Base-by-base conservation (phyloP, 2,113 vertebrate species). In the Speoplatyrhinus poulsoni region DNA sequence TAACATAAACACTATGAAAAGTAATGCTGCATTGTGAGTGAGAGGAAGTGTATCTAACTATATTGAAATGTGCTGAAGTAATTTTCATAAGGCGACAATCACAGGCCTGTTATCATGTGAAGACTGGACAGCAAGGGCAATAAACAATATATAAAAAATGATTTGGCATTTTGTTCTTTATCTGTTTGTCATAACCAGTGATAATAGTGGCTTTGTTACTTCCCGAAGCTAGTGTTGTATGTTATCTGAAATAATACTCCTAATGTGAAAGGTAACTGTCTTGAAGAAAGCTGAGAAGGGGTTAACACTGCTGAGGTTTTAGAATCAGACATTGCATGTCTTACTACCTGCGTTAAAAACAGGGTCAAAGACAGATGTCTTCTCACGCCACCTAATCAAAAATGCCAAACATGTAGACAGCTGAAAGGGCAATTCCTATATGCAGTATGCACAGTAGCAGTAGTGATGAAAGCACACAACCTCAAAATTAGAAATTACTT, bases 361-460 rank as follows among this genome's bases (percentile, higher is more conserved):
- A 69, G 57, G 59, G 65, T 67, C 79, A 81, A 66, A 79, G 65
- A 69, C 79, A 81, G 69, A 79, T 76, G 69, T 16, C 54, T 33
- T 36, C 49, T 48, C 65, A 9, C 65, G 54, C 48, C 48, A 41
- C 55, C 57, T 11, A 33, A 53, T 48, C 12, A 57, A 58, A 80
- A 59, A 55, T 50, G 9, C 53, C n/a, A 67, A 41, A 6, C 3
- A 3, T 1, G 33, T 32, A 54, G 16, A 10, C 16, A 46, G 9
- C 52, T 7, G 2, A 13, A 16, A 54, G 13, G 41, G 32, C n/a
- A 8, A 32, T 15, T 41, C 52, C 48, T 32, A 26, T 26, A 26
- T 26, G 26, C 26, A 3, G 26, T 26, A 26, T 26, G 26, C 26
- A 26, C 26, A 26, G 26, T 26, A 50, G 15, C 36, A 0, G 6